Base-by-base conservation (phyloP, 2,113 vertebrate species). In the Trichechus manatus region DNA sequence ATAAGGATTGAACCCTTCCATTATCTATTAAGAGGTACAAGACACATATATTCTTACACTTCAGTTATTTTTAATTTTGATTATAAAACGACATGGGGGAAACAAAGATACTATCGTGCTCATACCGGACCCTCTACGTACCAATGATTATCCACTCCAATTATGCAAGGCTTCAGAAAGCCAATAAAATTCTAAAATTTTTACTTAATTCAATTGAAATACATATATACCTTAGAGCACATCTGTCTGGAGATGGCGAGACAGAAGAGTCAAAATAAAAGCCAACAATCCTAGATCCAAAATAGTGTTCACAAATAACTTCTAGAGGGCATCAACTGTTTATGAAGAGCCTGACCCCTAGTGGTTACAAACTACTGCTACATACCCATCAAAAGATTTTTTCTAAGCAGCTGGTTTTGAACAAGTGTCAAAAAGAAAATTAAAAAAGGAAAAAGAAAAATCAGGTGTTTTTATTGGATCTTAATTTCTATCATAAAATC, bases 331-430 rank as follows among this genome's bases (percentile, higher is more conserved):
- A 91, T 50, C 84, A 79, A 86, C 70, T 61, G 3, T 77, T 96
- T 82, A 59, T 96, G 96, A 97, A 93, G 74, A 95, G 27, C 53
- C 96, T 97, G 97, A 97, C 98, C 93, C 74, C 97, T 98, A 94
- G 97, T 96, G 98, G 96, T 70, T 92, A 91, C 14, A 92, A 44
- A 87, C 39, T n/a, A 79, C 42, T 33, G 50, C 72, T 95, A 92
- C 92, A 97, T 25, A 82, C 29, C 9, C 23, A 29, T 44, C 27
- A 44, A 77, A 85, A 36, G 77, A 79, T 64, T 44, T 78, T 59
- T 75, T 44, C 36, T 61, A 64, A 85, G 53, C 15, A 68, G 61
- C 36, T 47, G 61, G 29, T 91, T 96, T 64, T 75, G 75, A 95
- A 17, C 25, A 83, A 77, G 7, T 13, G 7, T 66, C 10, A 14